These are phyloP conservation scores for Aleiodes testaceus DNA, from an alignment of 2,888 invertebrate genomes.

Conservation along the genomic window DNA sequence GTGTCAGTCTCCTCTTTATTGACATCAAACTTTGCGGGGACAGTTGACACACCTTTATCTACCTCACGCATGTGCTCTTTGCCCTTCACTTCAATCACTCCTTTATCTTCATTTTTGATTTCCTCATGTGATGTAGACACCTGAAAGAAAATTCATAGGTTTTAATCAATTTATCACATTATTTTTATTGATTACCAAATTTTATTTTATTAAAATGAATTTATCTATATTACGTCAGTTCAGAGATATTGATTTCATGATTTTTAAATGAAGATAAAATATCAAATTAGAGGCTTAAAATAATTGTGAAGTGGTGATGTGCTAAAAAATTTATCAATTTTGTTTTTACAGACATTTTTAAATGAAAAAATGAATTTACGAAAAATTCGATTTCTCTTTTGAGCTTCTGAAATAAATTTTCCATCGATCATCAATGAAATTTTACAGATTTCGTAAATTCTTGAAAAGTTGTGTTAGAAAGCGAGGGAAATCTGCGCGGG, in stretches of 20 bases:
- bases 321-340: too few relatives aligned
- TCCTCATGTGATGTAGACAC: neutral
- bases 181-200: neutral
- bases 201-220: neutral
- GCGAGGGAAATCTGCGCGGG: too few relatives aligned
- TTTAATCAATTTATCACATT: neutral
- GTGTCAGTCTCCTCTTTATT: slow-evolving; percentile 43
- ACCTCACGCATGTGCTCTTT: slow-evolving; percentile 8
- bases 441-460: too few relatives aligned
- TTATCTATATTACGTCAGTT: too few relatives aligned
- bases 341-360: too few relatives aligned
- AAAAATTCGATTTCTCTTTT: too few relatives aligned
- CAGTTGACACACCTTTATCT: neutral
- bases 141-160: neutral
- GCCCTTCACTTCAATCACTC: slow-evolving; percentile 9
- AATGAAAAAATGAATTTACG: too few relatives aligned
- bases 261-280: neutral
- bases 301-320: too few relatives aligned
- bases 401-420: too few relatives aligned
- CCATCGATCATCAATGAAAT: too few relatives aligned
- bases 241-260: neutral
- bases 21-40: slow-evolving; percentile 16
- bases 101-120: neutral
- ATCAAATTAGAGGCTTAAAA: too few relatives aligned
- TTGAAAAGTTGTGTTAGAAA: too few relatives aligned